These are phyloP conservation scores for Sitodiplosis mosellana DNA, from an alignment of 1,140 invertebrate genomes.

Conservation along the genomic window DNA sequence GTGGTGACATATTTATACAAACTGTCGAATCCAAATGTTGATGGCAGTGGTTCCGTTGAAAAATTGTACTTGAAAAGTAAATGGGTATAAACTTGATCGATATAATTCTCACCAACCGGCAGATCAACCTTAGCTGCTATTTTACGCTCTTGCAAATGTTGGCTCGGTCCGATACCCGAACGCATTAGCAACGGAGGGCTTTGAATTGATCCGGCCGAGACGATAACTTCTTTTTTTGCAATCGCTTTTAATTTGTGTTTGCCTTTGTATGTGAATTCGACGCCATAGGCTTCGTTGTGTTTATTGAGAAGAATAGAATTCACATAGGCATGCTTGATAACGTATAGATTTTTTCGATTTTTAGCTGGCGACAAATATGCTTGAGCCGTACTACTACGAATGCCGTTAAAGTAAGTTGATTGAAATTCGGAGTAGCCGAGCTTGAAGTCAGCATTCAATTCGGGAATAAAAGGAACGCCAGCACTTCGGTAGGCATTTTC, in stretches of 20 bases:
- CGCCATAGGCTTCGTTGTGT: constrained; percentile 34
- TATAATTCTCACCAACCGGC: constrained; percentile 35
- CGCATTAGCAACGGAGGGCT: constrained; percentile 35
- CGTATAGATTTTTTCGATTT: constrained; percentile 32
- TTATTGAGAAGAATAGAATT: not conserved
- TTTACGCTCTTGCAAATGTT: constrained; percentile 18
- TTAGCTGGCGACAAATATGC: constrained; percentile 35
- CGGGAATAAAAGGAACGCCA: constrained; percentile 6
- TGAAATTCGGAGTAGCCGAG: constrained; percentile 34
- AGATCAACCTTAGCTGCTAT: constrained; percentile 22
- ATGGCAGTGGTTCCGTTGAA: not conserved
- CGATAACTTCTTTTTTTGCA: constrained; percentile 27
- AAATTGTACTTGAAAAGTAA: not conserved
- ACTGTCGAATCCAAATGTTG: not conserved
- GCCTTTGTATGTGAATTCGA: constrained; percentile 32
- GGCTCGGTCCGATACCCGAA: constrained; percentile 28
- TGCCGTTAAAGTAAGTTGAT: no score
- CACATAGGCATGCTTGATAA: constrained; percentile 33
- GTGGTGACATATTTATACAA: not conserved
- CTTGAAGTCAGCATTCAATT: constrained; percentile 25
- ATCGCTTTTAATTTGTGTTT: constrained; percentile 18
- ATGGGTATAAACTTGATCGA: constrained; percentile 14
- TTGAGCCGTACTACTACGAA: constrained; percentile 34
- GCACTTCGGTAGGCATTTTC: no score
- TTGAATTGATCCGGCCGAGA: constrained; percentile 29